Percentiles rank a stretch among this genome's conserved stretches.
Conservation (phyloP, 2,797 vertebrate species). For the Paratrypauchen microcephalus region DNA sequence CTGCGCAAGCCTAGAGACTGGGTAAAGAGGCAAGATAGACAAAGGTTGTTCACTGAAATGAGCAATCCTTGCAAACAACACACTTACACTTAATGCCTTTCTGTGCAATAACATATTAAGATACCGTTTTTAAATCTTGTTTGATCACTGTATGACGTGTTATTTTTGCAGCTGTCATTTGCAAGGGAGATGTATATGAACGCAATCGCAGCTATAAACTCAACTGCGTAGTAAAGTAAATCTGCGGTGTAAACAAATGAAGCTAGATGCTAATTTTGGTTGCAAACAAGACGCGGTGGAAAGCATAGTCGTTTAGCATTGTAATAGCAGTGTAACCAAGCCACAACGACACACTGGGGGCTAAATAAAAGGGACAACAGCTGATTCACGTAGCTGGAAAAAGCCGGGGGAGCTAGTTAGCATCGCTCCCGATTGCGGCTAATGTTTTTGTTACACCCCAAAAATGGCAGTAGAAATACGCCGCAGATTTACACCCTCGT, state of each 20-base stretch:
- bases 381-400: conserved; percentile 51
- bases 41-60: conserved; percentile 61
- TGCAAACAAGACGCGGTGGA: conserved; percentile 48
- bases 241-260: conserved; percentile 78
- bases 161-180: conserved; percentile 48
- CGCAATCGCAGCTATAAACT: conserved; percentile 63
- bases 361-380: conserved; percentile 36
- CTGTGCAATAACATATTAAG: not conserved
- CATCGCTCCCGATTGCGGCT: conserved; percentile 42
- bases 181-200: conserved; percentile 37
- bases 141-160: conserved; percentile 9
- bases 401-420: conserved; percentile 31
- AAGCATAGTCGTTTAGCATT: conserved; percentile 14
- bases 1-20: conserved; percentile 47
- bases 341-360: conserved; percentile 37
- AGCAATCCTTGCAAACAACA: conserved; percentile 49
- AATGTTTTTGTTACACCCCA: conserved; percentile 78
- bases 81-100: not conserved
- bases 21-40: conserved; percentile 58
- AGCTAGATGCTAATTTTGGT: conserved; percentile 47
- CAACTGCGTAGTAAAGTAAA: conserved; percentile 75
- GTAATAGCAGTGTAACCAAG: conserved; percentile 17
- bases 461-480: conserved; percentile 75
- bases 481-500: conserved; percentile 67
- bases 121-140: not conserved